phyloP scores from a whole-genome alignment of 2,888 invertebrate genomes.

The Poecilus cupreus region DNA sequence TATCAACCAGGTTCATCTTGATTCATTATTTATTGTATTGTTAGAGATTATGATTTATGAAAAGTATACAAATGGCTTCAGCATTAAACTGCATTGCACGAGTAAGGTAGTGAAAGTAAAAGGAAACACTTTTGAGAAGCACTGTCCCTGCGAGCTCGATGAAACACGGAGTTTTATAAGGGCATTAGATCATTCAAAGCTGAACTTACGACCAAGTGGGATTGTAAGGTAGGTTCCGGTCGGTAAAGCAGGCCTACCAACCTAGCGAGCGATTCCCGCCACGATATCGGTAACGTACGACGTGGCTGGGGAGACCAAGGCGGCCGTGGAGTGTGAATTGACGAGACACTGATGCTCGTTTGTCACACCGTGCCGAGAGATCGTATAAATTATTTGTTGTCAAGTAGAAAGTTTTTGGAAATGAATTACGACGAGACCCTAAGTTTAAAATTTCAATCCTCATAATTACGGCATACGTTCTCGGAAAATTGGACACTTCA shows the following conservation, averaged over 20 bases:
- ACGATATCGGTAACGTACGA: constrained; percentile 25
- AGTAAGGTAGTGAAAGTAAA: no score
- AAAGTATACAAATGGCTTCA: no score
- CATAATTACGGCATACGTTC: no score
- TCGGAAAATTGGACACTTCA: no score
- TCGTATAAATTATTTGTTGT: constrained; percentile 33
- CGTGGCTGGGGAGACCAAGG: constrained; percentile 9
- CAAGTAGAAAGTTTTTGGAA: not conserved
- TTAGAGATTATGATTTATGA: no score
- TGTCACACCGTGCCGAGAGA: not conserved
- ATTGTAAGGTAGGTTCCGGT: constrained; percentile 9
- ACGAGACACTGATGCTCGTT: constrained; percentile 40
- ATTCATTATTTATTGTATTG: no score
- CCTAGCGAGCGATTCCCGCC: constrained; percentile 3
- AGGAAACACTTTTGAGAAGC: not conserved
- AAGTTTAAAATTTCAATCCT: no score
- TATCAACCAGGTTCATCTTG: no score
- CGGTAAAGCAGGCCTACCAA: not conserved
- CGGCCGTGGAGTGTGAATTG: constrained; percentile 40
- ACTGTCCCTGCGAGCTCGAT: not conserved
- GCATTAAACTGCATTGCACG: no score
- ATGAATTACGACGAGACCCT: not conserved
- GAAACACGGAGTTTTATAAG: not conserved
- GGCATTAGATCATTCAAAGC: constrained; percentile 23
- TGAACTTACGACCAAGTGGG: constrained; percentile 7